These are phyloP conservation scores for Luperina nickerlii DNA, from an alignment of 2,888 invertebrate species.

Conservation along the genomic window DNA sequence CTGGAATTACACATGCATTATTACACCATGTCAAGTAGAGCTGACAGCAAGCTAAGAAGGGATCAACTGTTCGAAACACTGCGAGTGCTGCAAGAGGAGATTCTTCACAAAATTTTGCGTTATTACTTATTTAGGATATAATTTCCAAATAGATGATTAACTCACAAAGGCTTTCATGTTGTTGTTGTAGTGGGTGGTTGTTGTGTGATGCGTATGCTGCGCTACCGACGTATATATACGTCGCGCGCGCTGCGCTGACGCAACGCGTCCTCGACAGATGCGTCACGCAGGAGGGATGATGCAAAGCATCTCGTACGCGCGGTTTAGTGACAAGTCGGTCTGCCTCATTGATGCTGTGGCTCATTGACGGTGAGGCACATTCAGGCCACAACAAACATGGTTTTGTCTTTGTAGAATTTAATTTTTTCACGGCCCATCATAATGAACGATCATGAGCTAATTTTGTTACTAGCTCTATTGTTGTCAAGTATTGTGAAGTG, in stretches of 20 bases:
- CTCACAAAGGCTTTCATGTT: slow-evolving; percentile 65
- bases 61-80: neutral
- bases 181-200: slow-evolving; percentile 32
- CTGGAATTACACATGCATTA: slow-evolving; percentile 33
- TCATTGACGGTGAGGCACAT: neutral
- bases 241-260: slow-evolving; percentile 7
- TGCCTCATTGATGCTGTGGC: neutral
- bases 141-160: slow-evolving; percentile 6
- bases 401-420: neutral
- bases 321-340: slow-evolving; percentile 4
- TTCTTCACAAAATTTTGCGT: neutral
- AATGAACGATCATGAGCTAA: neutral
- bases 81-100: neutral
- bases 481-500: too few relatives aligned
- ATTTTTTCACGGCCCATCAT: too few relatives aligned
- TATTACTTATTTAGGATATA: neutral
- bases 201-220: slow-evolving; percentile 29
- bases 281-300: slow-evolving; percentile 8
- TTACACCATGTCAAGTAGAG: neutral
- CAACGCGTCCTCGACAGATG: slow-evolving; percentile 41
- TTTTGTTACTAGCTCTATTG: neutral
- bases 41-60: neutral
- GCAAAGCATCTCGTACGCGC: neutral
- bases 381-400: neutral
- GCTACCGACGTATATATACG: slow-evolving; percentile 40